Evolutionary conservation across 2,113 vertebrate species (phyloP), one percentile per base, ranked within the genome.

Genomic region (Corythoichthys intestinalis): DNA sequence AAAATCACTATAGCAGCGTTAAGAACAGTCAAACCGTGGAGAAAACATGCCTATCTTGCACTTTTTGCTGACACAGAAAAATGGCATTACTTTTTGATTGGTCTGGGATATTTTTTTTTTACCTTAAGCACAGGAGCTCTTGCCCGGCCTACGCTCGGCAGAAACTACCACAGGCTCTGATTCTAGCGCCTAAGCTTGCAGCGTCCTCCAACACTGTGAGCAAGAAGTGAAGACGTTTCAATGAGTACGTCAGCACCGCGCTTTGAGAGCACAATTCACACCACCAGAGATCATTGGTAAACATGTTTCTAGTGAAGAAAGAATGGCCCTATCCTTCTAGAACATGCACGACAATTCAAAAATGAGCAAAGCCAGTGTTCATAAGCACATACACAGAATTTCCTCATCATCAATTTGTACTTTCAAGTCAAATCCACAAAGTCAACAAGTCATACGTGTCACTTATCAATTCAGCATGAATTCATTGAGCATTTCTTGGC

Each of bases 141-240:
- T 94, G 94, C 95, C 96, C 69, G 92, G 95, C 95, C 94, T 96
- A 97, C 94, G 94, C 94, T 98, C 96, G 95, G 94, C 95, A 93
- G 94, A 93, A 98, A 97, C 96, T 98, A 98, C 94, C 94, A 96
- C 95, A 94, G 93, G 94, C 93, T 95, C 95, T 98, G 95, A 96
- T 94, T 94, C 94, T 99, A 98, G 94, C 94, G 95, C 92, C 95
- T 98, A 99, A 93, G 92, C 94, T 94, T 94, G 94, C 96, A 94
- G 95, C 94, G 93, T 97, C 97, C 96, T 98, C 97, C 97, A 90
- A 94, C 96, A 96, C 96, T 98, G 96, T 98, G 96, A 97, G 95
- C 94, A 92, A 97, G 96, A 98, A 98, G 89, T 95, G 95, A 97
- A 98, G 96, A 96, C 94, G 94, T 96, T 89, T 87, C 83, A 91